Percentiles rank a stretch among this genome's conserved stretches.
Evolutionary conservation across 2,888 invertebrate genomes (phyloP).

Genomic region (Panzeria rudis): DNA sequence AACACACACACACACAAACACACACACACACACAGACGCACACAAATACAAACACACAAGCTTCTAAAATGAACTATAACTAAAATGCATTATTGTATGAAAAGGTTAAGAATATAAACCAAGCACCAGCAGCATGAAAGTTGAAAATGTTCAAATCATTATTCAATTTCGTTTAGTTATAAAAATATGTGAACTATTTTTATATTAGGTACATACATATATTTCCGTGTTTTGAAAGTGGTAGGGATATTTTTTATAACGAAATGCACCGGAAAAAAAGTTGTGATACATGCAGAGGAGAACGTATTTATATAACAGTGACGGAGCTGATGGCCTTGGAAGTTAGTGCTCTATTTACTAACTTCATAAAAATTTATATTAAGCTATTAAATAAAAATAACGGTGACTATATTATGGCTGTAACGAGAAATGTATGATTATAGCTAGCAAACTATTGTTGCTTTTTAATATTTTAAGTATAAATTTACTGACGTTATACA

Average conservation of each 20-base stretch:
- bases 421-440: no score
- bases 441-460: no score
- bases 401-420: no score
- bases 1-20: background rate
- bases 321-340: no score
- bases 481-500: no score
- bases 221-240: background rate
- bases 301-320: no score
- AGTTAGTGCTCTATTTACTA: no score
- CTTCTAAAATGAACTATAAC: slow-evolving; percentile 33
- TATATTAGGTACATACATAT: background rate
- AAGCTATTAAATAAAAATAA: no score
- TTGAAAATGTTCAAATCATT: slow-evolving; percentile 53
- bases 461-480: no score
- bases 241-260: background rate
- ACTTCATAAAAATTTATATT: no score
- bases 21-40: background rate
- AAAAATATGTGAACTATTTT: slow-evolving; percentile 12
- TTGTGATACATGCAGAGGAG: background rate
- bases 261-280: slow-evolving; percentile 18
- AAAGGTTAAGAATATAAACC: slow-evolving; percentile 29
- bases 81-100: slow-evolving; percentile 14
- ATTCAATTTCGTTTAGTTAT: slow-evolving; percentile 59
- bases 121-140: slow-evolving; percentile 43
- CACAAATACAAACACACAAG: background rate